Evolutionary conservation across 1,140 invertebrate genomes (phyloP).

Genomic region (Drosophila nebulosa): DNA sequence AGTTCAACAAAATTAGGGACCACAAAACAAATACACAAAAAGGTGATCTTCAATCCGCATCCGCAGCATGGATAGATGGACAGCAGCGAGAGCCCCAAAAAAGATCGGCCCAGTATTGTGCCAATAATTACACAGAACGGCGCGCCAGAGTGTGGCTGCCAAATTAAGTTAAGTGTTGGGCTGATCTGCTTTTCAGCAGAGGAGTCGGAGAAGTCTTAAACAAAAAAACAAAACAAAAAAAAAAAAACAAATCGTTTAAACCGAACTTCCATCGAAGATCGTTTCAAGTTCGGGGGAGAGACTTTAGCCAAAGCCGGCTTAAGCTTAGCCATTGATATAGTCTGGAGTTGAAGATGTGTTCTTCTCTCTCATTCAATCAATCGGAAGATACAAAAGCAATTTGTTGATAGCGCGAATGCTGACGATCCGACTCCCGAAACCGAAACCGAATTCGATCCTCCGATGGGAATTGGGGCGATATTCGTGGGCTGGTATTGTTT

Average conservation of each 20-base stretch:
- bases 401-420: constrained; percentile 67
- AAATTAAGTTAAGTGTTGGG: constrained; percentile 80
- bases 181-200: constrained; percentile 65
- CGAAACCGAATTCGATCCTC: background rate
- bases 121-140: constrained; percentile 66
- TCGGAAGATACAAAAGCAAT: constrained; percentile 73
- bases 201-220: constrained; percentile 42
- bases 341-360: constrained; percentile 24
- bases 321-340: constrained; percentile 46
- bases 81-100: background rate
- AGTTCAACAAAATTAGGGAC: constrained; percentile 69
- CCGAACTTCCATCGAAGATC: constrained; percentile 67
- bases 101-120: constrained; percentile 46
- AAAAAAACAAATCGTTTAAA: constrained; percentile 65
- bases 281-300: constrained; percentile 41
- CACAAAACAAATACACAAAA: constrained; percentile 62
- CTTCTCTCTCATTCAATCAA: constrained; percentile 58
- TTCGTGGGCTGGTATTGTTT: constrained; percentile 62
- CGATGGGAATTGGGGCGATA: constrained; percentile 48
- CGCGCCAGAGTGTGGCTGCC: constrained; percentile 67
- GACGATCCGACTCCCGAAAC: constrained; percentile 56
- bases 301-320: constrained; percentile 26
- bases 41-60: constrained; percentile 26
- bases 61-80: background rate
- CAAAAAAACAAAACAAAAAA: background rate